Base-by-base conservation (phyloP, 2,113 vertebrate genomes). In the Panthera leo region DNA sequence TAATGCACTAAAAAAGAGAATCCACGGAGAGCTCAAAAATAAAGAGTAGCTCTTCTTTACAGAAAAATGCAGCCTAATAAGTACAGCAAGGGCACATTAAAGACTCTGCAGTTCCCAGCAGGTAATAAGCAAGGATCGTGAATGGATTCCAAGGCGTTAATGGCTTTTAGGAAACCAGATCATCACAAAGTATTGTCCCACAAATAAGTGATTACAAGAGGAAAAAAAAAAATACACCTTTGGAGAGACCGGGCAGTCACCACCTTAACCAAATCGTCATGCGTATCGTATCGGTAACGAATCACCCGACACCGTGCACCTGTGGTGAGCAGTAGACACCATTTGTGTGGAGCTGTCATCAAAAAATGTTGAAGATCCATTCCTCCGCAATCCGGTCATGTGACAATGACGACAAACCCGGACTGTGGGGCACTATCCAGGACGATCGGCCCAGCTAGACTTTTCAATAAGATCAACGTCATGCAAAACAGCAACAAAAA, bases 281-380 rank as follows among this genome's bases (percentile, higher is more conserved):
- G 19, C 27, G 29, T 25, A 11, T 5, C 34, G 29, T 25, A 11
- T 7, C 48, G 36, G 9, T 0, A 34, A 11, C 0, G 16, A 39
- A 27, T 25, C 65, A 65, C 27, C 31, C 14, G 15, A 45, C 13
- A 19, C 42, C 8, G 10, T 1, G 29, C 34, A 21, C n/a, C 67
- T 3, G 3, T 55, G 27, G 21, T 7, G 18, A 39, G 8, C 11
- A 27, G 0, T 3, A 25, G 25, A 1, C 68, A 7, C 14, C 18
- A 3, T 39, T 61, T 48, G 13, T 0, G 4, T 1, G 27, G 29
- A 29, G 73, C 71, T 88, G 51, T 45, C 25, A n/a, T 82, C 58
- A 78, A 31, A 31, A 68, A 89, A 55, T n/a, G 19, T 7, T 31
- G 42, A 45, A 23, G 51, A 29, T 65, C 36, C 58, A 42, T 76